Evolutionary conservation across 2,888 invertebrate genomes (phyloP).

Genomic region (Agrochola circellaris): DNA sequence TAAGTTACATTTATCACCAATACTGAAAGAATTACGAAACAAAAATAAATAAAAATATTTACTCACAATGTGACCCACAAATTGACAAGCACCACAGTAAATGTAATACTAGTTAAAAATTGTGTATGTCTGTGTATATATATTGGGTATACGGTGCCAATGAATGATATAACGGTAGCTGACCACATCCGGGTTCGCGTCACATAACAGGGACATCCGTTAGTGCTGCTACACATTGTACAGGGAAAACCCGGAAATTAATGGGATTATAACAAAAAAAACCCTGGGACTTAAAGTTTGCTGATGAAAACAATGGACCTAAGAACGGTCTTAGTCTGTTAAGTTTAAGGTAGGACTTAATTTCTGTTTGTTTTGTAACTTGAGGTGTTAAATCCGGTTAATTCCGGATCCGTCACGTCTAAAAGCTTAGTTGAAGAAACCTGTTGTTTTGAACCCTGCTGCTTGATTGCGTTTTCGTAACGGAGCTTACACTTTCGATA

Average conservation of each 20-base stretch:
- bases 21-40: conserved; percentile 1
- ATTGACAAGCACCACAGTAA: conserved; percentile 48
- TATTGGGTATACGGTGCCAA: conserved; percentile 72
- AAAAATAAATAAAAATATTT: conserved; percentile 36
- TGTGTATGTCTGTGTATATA: conserved; percentile 67
- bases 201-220: conserved; percentile 73
- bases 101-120: conserved; percentile 55
- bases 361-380: not conserved
- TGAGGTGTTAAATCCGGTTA: conserved; percentile 28
- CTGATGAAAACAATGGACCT: not conserved
- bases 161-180: conserved; percentile 76
- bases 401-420: conserved; percentile 28
- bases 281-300: not conserved
- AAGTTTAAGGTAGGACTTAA: not conserved
- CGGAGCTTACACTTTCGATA: conserved; percentile 40
- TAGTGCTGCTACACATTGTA: conserved; percentile 46
- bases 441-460: conserved; percentile 30
- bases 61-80: conserved; percentile 57
- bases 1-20: not conserved
- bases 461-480: conserved; percentile 28
- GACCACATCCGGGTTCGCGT: conserved; percentile 81
- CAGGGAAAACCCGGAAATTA: conserved; percentile 32
- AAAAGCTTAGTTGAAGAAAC: conserved; percentile 29
- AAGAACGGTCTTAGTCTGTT: no score
- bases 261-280: not conserved